Base-by-base conservation (phyloP, 92 coral and sea anemone species). In the Heliopora coerulea region DNA sequence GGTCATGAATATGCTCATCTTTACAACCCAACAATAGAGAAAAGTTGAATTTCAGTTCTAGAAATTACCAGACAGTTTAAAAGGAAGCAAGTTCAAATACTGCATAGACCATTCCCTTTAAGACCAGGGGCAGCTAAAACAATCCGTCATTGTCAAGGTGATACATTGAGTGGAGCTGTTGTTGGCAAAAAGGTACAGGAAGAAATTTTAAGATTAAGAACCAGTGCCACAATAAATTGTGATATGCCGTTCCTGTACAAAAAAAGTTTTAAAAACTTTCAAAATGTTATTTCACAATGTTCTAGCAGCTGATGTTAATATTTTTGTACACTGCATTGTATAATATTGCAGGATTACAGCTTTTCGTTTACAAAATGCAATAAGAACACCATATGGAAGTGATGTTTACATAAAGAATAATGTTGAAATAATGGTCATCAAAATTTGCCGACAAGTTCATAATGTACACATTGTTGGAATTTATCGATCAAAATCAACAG, bases 71-170 rank as follows among this genome's bases (percentile, higher is more conserved):
- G 88, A 78, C 87, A 85, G 57, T 88, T 85, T 59, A 40, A 58
- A 74, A 77, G 41, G 57, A 52, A 30, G 28, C 87, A 84, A 48
- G 76, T 80, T 7, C 24, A 61, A 28, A 58, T 88, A 49, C 57
- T 88, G 44, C 73, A 86, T 1, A 41, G 82, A 67, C 95, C 85
- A 50, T 88, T 88, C 69, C 89, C 95, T 18, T 20, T 88, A 40
- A 75, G 89, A 35, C 79, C 86, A 49, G 82, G 88, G 29, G 86
- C 84, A 24, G 89, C 95, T 20, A 88, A 88, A 65, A 88, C 95
- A 59, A 88, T 85, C 48, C 88, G 85, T 37, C 85, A 86, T 50
- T 85, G 87, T 65, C 88, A 88, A 78, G 87, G 87, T 32, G 88
- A 84, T 74, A 80, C 88, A 14, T 72, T 81, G 2, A 65, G 84